Evolutionary conservation across 2,113 vertebrate genomes (phyloP), one percentile per base, ranked within the genome.

Genomic region (Callaeas wilsoni): DNA sequence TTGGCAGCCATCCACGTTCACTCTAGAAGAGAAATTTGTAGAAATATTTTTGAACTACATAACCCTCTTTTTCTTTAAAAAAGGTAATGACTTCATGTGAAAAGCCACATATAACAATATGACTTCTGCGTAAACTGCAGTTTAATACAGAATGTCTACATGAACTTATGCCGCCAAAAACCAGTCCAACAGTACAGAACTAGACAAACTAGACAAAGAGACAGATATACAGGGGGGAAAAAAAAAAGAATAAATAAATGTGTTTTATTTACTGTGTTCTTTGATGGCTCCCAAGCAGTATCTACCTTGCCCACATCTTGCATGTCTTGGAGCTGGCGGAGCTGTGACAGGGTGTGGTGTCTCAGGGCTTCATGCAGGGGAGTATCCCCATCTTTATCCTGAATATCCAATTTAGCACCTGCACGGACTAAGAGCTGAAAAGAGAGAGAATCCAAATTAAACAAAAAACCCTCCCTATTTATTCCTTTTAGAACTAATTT

Each of bases 291-390:
- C 99, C 99, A 99, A 90, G 99, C 98, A 97, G 98, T 98, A 97
- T 99, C 99, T 70, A 99, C 99, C 97, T 99, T 99, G 97, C 99
- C 99, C 97, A 99, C 99, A 92, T 99, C 99, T 97, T 99, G 99
- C 99, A 99, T 99, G 95, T 99, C 99, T 97, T 99, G 99, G 37
- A 99, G 99, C 39, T 99, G 99, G 53, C 99, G 99, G 69, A 99
- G 98, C 90, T 99, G 99, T 92, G 99, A 99, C 94, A 99, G 97
- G 7, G 99, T 99, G 92, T 99, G 99, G 97, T 99, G 99, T 55
- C 99, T 98, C 93, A 99, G 98, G 94, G 99, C 99, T 97, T 99
- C 99, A 49, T 99, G 99, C 73, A 99, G 98, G 44, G 99, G 99
- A 50, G 99, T 99, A 97, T 99, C 99, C 74, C 99, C 99, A 91